Conservation (phyloP, 2,797 vertebrate species). For the Pteronotus mesoamericanus region DNA sequence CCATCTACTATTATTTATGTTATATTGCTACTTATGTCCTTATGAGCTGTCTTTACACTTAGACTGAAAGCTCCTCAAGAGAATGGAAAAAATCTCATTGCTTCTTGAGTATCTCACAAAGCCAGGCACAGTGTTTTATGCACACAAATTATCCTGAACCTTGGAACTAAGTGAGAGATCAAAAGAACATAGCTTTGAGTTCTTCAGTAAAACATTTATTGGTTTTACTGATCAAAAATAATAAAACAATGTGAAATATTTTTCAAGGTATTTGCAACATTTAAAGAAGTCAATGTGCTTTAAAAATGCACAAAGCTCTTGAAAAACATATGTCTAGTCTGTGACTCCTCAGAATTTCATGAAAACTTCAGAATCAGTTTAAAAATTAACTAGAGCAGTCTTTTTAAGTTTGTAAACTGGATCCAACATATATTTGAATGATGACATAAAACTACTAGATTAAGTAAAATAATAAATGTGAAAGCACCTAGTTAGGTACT, state of each 20-base stretch:
- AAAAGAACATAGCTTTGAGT: not conserved
- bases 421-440: not conserved
- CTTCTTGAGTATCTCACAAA: not conserved
- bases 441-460: not conserved
- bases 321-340: not conserved
- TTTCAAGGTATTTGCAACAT: constrained; percentile 3
- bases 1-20: not conserved
- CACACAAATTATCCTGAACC: not conserved
- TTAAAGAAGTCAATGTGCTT: not conserved
- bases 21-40: not conserved
- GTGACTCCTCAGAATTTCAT: not conserved
- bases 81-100: not conserved
- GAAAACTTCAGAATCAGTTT: not conserved
- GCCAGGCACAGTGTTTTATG: not conserved
- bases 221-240: not conserved
- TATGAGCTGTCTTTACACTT: not conserved
- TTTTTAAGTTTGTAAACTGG: not conserved
- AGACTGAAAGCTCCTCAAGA: not conserved
- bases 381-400: not conserved
- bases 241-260: not conserved
- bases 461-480: not conserved
- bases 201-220: not conserved
- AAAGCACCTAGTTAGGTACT: not conserved
- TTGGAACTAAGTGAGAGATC: not conserved
- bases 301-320: not conserved